Base-by-base conservation (phyloP, 2,888 invertebrate genomes). In the Harpagoxenus sublaevis region DNA sequence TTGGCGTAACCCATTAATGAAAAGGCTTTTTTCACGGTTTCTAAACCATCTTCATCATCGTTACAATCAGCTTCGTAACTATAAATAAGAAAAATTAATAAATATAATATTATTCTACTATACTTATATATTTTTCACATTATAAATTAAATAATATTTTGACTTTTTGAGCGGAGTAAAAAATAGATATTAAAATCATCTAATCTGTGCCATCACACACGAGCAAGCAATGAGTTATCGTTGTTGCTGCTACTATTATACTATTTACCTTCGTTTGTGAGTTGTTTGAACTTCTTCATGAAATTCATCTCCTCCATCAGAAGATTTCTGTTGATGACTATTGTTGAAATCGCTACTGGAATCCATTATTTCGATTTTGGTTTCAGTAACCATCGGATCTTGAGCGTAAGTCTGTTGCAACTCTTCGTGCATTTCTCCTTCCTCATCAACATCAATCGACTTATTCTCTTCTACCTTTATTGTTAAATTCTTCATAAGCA, bases 11-110 rank as follows among this genome's bases (percentile, higher is more conserved):
- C 97, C 96, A 97, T 97, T 82, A 97, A 94, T 89, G 96, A 96
- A 91, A 97, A 97, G 0, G 97, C 97, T 18, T 96, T 96, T 90
- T 96, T 96, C 18, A 97, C 96, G 83, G 96, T 96, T 86, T 96
- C 96, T n/a, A 94, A 88, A 71, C 94, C 94, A n/a, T 95, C 94
- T 3, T 93, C 94, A n/a, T 93, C 92, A 87, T 96, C 96, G 55
- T 96, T 96, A 10, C 95, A 94, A 84, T 95, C 95, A 63, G 95
- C 93, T 94, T 96, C 96, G 86, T 97, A 96, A 89, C 96, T 96
- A 95, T 95, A 23, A 83, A 66, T 83, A 28, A 57, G 8, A 75
- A 0, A 63, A 15, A 53, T 18, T 0, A 6, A 28, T 60, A 53
- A 39, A 53, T 74, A 39, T 51, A 39, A 53, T 74, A 39, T 62